Percentiles rank a stretch among this genome's conserved stretches.
Evolutionary conservation across 2,113 vertebrate species (phyloP).

Genomic region (Bos indicus): DNA sequence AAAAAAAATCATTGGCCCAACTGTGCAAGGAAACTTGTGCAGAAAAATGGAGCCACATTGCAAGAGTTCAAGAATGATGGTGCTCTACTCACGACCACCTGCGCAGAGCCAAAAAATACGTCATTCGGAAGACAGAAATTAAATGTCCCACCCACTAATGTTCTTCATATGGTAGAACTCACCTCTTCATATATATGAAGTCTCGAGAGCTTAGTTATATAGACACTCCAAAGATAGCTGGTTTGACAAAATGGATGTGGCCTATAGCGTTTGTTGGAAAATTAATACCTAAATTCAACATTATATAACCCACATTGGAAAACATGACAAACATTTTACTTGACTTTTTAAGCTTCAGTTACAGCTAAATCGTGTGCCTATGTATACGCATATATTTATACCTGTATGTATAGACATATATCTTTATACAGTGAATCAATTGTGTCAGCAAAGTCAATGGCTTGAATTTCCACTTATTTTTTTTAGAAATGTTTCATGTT

Average conservation of each 20-base stretch:
- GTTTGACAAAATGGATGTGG: neutral
- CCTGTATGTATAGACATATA: neutral
- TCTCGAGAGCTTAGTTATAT: neutral
- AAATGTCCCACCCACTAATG: neutral
- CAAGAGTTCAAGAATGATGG: neutral
- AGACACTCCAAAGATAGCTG: neutral
- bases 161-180: neutral
- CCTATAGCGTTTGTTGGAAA: constrained; percentile 37
- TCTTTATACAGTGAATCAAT: neutral
- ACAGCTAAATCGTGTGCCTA: neutral
- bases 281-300: constrained; percentile 17
- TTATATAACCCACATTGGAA: constrained; percentile 7
- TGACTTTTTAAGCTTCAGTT: constrained; percentile 9
- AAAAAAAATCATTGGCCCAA: neutral
- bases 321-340: constrained; percentile 36
- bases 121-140: constrained; percentile 12
- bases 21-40: neutral
- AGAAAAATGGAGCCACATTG: neutral
- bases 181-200: neutral
- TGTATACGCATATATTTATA: neutral
- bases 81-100: neutral
- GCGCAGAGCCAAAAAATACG: neutral
- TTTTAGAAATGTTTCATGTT: constrained; percentile 21
- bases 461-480: constrained; percentile 34
- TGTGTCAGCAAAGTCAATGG: constrained; percentile 15